Base-by-base conservation (phyloP, 1,140 invertebrate species). In the Calliphora vicina region DNA sequence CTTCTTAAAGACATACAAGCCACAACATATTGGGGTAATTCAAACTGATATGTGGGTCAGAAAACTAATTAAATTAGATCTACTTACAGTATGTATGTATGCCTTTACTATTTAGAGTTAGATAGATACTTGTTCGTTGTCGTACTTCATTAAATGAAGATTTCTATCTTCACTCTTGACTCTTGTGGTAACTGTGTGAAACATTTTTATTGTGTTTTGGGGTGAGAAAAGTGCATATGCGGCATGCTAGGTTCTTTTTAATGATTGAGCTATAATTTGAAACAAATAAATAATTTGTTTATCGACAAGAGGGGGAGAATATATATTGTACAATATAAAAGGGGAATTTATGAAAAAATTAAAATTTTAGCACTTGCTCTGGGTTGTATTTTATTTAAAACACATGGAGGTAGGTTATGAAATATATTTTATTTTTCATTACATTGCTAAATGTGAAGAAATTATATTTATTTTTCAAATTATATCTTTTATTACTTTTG, bases 61-160 rank as follows among this genome's bases (percentile, higher is more conserved):
- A 78, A 43, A 43, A 78, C 35, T 78, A 78, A 78, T 78, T 78
- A 45, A 78, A 78, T 78, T 78, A 78, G 74, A 78, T 4, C 35
- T 43, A 23, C 23, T 67, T 67, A 15, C 15, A 15, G 15, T 2
- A 17, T 50, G 10, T 12, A 15, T 17, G 10, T 57, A 15, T 4
- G 4, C 12, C 45, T n/a, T 57, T 13, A 57, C 45, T n/a, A n/a
- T n/a, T n/a, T n/a, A 57, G 1, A 35, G 10, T 35, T 35, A 57
- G 12, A 5, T 0, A n/a, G 4, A 57, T n/a, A 57, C 50, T 57
- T 15, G 5, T 57, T 57, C 13, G 6, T n/a, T 17, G 15, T 57
- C 50, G 15, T 57, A 57, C 13, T 57, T 57, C 15, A n/a, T 57
- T n/a, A 57, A 17, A n/a, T 17, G 5, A 57, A 57, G 50, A 57